Evolutionary conservation across 2,888 invertebrate species (phyloP).

Genomic region (Vannuccia rotundouncinata): DNA sequence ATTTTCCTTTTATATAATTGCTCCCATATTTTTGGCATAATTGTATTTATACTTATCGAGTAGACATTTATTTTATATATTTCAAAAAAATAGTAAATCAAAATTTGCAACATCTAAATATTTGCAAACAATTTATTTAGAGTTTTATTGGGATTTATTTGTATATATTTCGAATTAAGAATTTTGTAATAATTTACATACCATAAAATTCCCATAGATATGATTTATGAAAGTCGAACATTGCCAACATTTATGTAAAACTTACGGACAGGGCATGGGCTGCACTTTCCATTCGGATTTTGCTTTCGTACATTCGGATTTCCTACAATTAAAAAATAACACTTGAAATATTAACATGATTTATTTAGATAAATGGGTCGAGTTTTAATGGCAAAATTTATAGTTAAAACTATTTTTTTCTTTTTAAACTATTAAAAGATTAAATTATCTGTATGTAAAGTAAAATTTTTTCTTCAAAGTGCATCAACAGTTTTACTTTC

Average conservation of each 20-base stretch:
- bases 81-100: too few relatives aligned
- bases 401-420: not conserved
- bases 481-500: too few relatives aligned
- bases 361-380: not conserved
- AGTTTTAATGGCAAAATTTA: not conserved
- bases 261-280: not conserved
- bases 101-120: too few relatives aligned
- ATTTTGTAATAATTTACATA: not conserved
- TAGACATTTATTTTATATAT: too few relatives aligned
- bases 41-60: too few relatives aligned
- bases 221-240: too few relatives aligned
- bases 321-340: constrained; percentile 45
- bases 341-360: not conserved
- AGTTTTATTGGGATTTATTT: not conserved
- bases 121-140: too few relatives aligned
- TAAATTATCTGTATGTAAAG: not conserved
- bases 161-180: not conserved
- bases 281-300: not conserved
- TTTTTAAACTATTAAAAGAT: not conserved
- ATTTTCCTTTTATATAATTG: too few relatives aligned
- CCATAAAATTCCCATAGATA: not conserved
- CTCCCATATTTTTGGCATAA: too few relatives aligned
- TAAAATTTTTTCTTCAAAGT: not conserved
- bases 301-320: constrained; percentile 48
- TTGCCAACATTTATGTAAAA: too few relatives aligned